A percentile compares a stretch with the other conserved stretches of the same genome.
Conservation (phyloP, 1,140 invertebrate genomes). For the Portunus trituberculatus region DNA sequence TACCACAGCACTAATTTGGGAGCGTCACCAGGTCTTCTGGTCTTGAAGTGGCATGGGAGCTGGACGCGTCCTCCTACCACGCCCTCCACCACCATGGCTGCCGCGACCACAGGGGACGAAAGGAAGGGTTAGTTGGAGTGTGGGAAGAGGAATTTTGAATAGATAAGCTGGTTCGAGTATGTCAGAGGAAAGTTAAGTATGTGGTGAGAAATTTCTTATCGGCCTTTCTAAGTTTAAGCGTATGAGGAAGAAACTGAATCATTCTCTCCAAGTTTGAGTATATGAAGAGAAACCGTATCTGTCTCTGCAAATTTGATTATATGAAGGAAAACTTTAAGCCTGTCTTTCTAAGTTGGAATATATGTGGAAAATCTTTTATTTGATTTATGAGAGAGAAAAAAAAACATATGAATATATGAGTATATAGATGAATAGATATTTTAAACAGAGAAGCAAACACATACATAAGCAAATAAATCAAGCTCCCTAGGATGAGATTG, state of each 20-base stretch:
- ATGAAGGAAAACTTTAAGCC: no score
- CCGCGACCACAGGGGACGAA: neutral
- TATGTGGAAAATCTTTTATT: no score
- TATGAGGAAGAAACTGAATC: no score
- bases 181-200: no score
- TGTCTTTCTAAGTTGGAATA: no score
- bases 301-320: no score
- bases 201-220: no score
- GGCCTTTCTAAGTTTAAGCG: no score
- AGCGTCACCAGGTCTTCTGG: neutral
- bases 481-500: no score
- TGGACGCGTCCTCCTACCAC: neutral
- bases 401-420: neutral
- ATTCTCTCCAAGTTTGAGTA: no score
- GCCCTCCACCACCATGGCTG: neutral
- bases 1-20: conserved; percentile 46
- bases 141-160: neutral
- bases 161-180: neutral
- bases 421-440: neutral
- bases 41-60: neutral
- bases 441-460: neutral
- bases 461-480: neutral
- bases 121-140: neutral
- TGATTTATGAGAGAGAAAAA: neutral
- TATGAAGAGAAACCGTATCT: no score